Evolutionary conservation across 30 jellyfish, hydroid and myxozoan genomes (phyloP).

Genomic region (Pseudorhiza aurosa): DNA sequence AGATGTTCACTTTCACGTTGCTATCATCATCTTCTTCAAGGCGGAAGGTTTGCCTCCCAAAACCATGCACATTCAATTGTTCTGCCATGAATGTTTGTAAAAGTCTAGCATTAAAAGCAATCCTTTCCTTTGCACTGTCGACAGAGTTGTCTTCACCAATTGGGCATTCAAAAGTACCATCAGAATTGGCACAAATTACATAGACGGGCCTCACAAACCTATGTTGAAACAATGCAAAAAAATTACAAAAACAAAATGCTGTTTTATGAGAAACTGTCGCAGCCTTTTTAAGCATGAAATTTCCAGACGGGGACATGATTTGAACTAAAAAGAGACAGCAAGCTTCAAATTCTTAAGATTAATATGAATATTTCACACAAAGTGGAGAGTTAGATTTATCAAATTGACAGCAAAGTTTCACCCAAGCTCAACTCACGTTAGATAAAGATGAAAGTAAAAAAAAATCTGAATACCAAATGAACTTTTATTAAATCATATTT

Average conservation of each 20-base stretch:
- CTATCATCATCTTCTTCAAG: constrained; percentile 70
- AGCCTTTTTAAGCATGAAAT: neutral
- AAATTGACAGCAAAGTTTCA: too few species aligned
- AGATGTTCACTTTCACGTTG: constrained; percentile 48
- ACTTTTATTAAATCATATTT: too few species aligned
- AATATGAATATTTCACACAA: too few species aligned
- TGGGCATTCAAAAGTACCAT: constrained; percentile 88
- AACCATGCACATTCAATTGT: constrained; percentile 71
- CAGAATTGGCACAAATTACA: constrained; percentile 68
- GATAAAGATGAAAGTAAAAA: too few species aligned
- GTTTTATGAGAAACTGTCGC: neutral
- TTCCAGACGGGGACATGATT: too few species aligned
- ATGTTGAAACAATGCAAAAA: neutral
- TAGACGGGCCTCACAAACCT: constrained; percentile 83
- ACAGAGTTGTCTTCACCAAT: constrained; percentile 59
- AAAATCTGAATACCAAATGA: too few species aligned
- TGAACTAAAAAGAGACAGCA: too few species aligned
- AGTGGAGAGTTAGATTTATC: too few species aligned
- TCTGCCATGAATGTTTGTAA: constrained; percentile 90
- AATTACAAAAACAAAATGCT: neutral
- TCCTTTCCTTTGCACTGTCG: constrained; percentile 74
- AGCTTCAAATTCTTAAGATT: too few species aligned
- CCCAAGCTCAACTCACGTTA: too few species aligned
- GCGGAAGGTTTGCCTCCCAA: constrained; percentile 75
- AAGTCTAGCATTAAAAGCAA: constrained; percentile 77